Percentiles rank a stretch among this genome's conserved stretches.
These are phyloP conservation scores for Punctoribates punctum DNA, from an alignment of 2,888 invertebrate species.

Conservation along the genomic window DNA sequence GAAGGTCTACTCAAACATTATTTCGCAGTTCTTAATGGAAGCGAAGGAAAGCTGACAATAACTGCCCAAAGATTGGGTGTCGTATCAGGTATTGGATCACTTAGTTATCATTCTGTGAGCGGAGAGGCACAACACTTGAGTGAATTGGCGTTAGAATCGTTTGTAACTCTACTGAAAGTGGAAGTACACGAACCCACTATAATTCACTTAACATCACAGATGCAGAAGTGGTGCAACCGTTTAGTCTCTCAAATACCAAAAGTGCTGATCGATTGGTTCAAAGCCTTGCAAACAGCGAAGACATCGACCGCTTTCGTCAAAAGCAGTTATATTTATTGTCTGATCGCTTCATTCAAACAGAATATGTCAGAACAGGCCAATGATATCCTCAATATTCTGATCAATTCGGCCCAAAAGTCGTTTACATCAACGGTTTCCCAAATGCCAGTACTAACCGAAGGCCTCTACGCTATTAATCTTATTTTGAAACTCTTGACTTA, in stretches of 20 bases:
- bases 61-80: constrained; percentile 83
- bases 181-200: constrained; percentile 92
- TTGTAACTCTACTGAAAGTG: constrained; percentile 72
- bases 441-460: constrained; percentile 66
- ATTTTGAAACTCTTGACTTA: constrained; percentile 63
- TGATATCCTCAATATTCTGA: constrained; percentile 62
- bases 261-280: constrained; percentile 63
- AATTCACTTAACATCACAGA: constrained; percentile 72
- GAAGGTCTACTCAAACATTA: constrained; percentile 63
- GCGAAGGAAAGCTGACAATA: constrained; percentile 83
- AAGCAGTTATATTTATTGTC: constrained; percentile 71
- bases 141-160: constrained; percentile 63
- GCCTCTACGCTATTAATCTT: constrained; percentile 65
- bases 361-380: constrained; percentile 31
- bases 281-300: constrained; percentile 66
- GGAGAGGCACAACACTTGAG: constrained; percentile 62
- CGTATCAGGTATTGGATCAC: constrained; percentile 67
- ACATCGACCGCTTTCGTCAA: constrained; percentile 72
- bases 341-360: constrained; percentile 62
- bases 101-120: constrained; percentile 66
- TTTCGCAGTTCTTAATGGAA: constrained; percentile 75
- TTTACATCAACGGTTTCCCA: constrained; percentile 60
- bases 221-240: constrained; percentile 65
- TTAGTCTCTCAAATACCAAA: constrained; percentile 55
- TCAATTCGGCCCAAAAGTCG: constrained; percentile 71